Percentiles rank a stretch among this genome's conserved stretches.
These are phyloP conservation scores for Anthoscopus minutus DNA, from an alignment of 2,113 vertebrate genomes.

Conservation along the genomic window DNA sequence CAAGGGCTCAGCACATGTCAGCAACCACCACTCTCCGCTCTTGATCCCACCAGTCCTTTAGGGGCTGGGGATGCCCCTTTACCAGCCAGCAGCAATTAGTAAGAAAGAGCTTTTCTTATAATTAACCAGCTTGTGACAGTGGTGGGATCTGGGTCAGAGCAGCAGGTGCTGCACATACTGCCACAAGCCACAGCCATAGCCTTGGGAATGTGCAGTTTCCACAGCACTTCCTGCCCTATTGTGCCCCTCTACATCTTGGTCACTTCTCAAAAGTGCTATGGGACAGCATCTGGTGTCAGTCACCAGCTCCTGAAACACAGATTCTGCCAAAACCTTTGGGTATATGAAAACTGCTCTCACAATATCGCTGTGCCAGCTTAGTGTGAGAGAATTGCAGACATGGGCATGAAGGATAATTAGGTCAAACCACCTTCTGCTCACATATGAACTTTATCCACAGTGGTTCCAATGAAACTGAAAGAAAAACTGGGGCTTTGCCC, in stretches of 20 bases:
- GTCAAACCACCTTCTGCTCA: neutral
- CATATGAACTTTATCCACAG: neutral
- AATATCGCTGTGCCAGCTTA: neutral
- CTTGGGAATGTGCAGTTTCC: neutral
- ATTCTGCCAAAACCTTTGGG: neutral
- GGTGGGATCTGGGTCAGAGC: neutral
- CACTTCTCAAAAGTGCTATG: neutral
- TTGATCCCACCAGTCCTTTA: neutral
- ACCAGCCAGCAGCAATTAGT: neutral
- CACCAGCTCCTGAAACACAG: neutral
- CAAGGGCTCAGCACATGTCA: neutral
- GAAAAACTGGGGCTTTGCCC: neutral
- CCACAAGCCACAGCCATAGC: neutral
- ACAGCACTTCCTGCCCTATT: neutral
- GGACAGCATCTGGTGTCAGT: neutral
- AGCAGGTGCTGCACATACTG: neutral
- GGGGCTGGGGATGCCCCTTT: neutral
- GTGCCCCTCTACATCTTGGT: neutral
- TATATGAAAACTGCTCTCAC: neutral
- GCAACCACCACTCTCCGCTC: accelerated
- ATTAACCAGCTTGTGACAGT: neutral
- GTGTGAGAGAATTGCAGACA: neutral
- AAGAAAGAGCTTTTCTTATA: neutral
- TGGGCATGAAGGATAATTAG: neutral
- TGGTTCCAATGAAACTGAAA: neutral